phyloP scores from a whole-genome alignment of 2,888 invertebrate species.

The Iselma pallidipennis region DNA sequence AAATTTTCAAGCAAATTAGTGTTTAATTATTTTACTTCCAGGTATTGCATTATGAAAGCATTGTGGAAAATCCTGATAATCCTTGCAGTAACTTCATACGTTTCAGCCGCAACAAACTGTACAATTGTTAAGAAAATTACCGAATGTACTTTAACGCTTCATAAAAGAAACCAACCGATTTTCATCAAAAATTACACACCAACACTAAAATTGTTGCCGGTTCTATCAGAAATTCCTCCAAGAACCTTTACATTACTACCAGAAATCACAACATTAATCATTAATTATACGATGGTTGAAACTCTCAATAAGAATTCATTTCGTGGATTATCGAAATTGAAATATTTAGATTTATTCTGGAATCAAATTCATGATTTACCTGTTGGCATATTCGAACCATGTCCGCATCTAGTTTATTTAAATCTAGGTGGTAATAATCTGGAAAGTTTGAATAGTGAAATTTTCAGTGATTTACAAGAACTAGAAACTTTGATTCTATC shows the following conservation, averaged over 20 bases:
- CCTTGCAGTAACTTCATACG: background rate
- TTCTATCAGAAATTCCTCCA: constrained; percentile 9
- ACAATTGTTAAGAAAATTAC: constrained; percentile 6
- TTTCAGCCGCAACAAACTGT: background rate
- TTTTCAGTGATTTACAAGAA: background rate
- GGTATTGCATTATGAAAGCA: background rate
- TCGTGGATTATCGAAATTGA: constrained; percentile 7
- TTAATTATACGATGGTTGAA: constrained; percentile 15
- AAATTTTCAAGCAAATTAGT: background rate
- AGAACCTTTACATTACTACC: constrained; percentile 2
- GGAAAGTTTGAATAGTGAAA: background rate
- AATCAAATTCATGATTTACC: constrained; percentile 17
- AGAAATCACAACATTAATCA: constrained; percentile 9
- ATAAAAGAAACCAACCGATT: constrained; percentile 8
- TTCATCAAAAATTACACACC: constrained; percentile 3
- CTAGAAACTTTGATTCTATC: background rate
- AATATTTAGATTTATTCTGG: constrained; percentile 14
- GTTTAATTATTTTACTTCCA: background rate
- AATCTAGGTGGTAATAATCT: constrained; percentile 16
- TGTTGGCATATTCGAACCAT: constrained; percentile 6
- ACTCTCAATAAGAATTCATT: constrained; percentile 8
- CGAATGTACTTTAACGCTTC: background rate
- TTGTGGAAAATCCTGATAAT: background rate
- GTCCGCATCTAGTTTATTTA: constrained; percentile 14
- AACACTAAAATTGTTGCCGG: constrained; percentile 7